Evolutionary conservation across 2,888 invertebrate species (phyloP), one percentile per base, ranked within the genome.

Genomic region (Furcula furcula): DNA sequence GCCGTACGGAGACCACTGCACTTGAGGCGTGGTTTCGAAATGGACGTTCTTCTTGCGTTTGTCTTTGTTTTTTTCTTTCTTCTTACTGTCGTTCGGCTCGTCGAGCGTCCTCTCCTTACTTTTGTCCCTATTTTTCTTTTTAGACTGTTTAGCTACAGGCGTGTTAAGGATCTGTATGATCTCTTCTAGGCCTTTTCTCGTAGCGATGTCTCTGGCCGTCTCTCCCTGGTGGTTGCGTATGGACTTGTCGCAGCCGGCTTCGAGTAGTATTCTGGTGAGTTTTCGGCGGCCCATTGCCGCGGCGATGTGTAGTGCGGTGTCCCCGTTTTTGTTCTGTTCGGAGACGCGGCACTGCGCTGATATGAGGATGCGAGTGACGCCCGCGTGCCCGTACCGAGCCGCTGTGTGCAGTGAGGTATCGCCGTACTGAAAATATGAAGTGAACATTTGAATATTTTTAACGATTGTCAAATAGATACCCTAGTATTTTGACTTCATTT

Each of bases 361-460:
- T 54, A 98, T 94, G 33, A 98, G 92, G 60, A 98, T 98, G 34
- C 98, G 91, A 0, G 97, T 95, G 41, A 98, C 98, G 2, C 98
- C 98, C 0, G 98, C 98, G 83, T 98, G 98, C 0, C 98, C 98
- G 76, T 98, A 98, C 12, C 98, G 92, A 3, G 97, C 97, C 1
- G 97, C 95, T 2, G 98, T 98, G 80, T 98, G 98, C 14, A 98
- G 90, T 0, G 98, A 93, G 0, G 98, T 97, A 74, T 98, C 98
- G 3, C 98, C 98, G 75, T 98, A 98, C 96, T 97, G 87, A 10
- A 90, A 57, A n/a, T 11, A 16, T 7, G 7, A 21, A 9, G 0
- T 15, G 20, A 3, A 22, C 11, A 7, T 13, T 27, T n/a, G 12
- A 25, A 18, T 19, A 16, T 6, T 6, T 9, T 1, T n/a, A n/a